A percentile compares a stretch with the other conserved stretches of the same genome.
Conservation (phyloP, 1,140 invertebrate species). For the Cyphomyrmex costatus region DNA sequence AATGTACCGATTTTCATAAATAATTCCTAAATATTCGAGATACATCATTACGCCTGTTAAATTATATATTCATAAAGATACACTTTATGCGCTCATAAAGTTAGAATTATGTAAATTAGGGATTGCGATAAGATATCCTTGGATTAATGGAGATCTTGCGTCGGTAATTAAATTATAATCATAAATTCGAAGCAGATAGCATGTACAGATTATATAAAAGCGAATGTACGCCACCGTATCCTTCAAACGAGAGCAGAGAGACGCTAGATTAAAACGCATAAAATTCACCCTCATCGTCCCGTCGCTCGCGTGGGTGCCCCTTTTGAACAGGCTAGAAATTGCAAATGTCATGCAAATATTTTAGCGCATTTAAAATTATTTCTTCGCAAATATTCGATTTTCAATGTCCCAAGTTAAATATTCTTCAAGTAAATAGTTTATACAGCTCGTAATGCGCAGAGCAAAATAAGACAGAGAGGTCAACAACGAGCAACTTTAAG, state of each 20-base stretch:
- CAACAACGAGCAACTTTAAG: no score
- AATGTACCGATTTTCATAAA: background rate
- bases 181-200: constrained; percentile 21
- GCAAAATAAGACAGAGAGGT: no score
- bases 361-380: background rate
- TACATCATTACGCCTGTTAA: constrained; percentile 2
- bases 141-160: constrained; percentile 35
- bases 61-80: constrained; percentile 37
- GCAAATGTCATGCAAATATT: background rate
- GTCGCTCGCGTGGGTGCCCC: background rate
- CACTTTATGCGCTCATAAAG: background rate
- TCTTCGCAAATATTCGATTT: background rate
- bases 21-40: constrained; percentile 12
- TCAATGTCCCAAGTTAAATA: background rate
- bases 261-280: constrained; percentile 56
- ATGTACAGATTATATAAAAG: constrained; percentile 42
- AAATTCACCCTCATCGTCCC: constrained; percentile 37
- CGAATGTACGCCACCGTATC: constrained; percentile 38
- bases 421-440: background rate
- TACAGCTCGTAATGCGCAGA: no score
- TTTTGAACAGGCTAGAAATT: constrained; percentile 18
- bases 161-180: constrained; percentile 45
- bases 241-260: constrained; percentile 1
- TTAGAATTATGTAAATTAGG: constrained; percentile 34
- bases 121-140: constrained; percentile 20